Evolutionary conservation across 2,888 invertebrate species (phyloP).

Genomic region (Drosophila differens): DNA sequence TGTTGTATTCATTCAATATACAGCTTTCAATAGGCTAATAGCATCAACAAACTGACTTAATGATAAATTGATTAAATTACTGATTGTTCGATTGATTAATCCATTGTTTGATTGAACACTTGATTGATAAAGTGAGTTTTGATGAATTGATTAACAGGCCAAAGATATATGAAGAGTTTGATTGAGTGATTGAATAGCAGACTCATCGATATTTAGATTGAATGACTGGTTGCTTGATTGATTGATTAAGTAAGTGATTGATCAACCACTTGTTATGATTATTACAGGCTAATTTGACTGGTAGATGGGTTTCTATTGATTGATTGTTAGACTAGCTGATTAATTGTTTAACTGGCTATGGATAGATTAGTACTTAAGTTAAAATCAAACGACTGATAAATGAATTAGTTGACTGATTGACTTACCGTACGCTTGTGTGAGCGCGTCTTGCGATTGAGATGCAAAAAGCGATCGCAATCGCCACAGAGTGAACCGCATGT

Average conservation of each 20-base stretch:
- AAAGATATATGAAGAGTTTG: not conserved
- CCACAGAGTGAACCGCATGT: slow-evolving; percentile 96
- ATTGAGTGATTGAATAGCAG: not conserved
- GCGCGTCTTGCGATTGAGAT: slow-evolving; percentile 94
- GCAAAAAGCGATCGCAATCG: slow-evolving; percentile 98
- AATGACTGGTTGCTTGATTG: not conserved
- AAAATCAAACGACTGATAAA: not conserved
- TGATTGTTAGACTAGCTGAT: not conserved
- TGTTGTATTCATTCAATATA: no score
- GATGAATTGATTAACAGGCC: not conserved
- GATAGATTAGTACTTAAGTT: not conserved
- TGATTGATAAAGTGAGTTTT: not conserved
- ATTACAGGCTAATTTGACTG: not conserved
- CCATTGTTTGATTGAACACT: not conserved
- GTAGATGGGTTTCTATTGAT: not conserved
- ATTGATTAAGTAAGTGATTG: not conserved
- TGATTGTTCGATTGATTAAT: not conserved
- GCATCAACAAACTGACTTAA: no score
- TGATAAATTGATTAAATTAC: not conserved
- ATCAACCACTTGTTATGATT: not conserved
- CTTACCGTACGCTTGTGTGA: slow-evolving; percentile 90
- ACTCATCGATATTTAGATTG: not conserved
- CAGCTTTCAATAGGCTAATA: no score
- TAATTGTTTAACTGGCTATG: not conserved
- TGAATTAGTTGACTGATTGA: not conserved